Conservation (phyloP, 2,888 invertebrate species). For the Volucella bombylans region DNA sequence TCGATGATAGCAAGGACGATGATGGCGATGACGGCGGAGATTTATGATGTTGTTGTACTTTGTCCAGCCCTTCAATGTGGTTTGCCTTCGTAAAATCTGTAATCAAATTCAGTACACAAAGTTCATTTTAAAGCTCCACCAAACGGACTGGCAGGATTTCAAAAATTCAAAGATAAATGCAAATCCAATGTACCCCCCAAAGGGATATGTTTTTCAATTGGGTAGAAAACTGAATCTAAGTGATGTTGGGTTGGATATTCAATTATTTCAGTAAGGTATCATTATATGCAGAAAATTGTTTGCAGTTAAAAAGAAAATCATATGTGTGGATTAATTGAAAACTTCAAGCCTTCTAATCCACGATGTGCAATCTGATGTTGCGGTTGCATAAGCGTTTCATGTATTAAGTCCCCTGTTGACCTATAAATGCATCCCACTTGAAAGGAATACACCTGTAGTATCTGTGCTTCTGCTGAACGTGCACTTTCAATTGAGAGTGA, state of each 20-base stretch:
- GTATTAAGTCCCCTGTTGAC: slow-evolving; percentile 44
- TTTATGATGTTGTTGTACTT: slow-evolving; percentile 5
- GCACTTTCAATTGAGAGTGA: slow-evolving; percentile 45
- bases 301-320: not conserved
- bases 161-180: no score
- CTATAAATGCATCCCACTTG: slow-evolving; percentile 32
- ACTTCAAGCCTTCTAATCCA: not conserved
- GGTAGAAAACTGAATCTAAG: not conserved
- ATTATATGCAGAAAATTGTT: not conserved
- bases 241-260: no score
- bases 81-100: slow-evolving; percentile 20
- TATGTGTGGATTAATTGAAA: slow-evolving; percentile 8
- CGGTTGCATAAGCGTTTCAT: slow-evolving; percentile 17
- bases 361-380: not conserved
- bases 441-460: slow-evolving; percentile 1
- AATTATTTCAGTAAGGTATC: no score
- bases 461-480: slow-evolving; percentile 24
- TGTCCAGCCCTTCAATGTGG: not conserved
- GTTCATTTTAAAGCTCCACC: no score
- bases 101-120: not conserved
- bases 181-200: no score
- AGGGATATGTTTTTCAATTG: not conserved
- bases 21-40: not conserved
- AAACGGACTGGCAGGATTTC: no score
- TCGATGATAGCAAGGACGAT: slow-evolving; percentile 42